Percentiles rank a stretch among this genome's conserved stretches.
Conservation (phyloP, 2,113 vertebrate genomes). For the Leptobrachium ailaonicum region DNA sequence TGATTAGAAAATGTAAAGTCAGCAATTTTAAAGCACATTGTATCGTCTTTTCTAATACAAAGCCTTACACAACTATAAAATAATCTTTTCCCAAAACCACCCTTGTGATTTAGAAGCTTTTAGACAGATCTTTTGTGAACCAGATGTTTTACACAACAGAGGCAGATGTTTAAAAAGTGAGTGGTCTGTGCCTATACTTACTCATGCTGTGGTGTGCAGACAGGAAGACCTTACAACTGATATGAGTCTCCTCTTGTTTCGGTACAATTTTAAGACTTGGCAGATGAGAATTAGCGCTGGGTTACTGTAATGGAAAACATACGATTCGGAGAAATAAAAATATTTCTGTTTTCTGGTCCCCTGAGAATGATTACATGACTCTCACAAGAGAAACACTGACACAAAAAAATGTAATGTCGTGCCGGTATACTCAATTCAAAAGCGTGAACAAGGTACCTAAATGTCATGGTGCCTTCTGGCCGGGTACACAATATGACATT, state of each 20-base stretch:
- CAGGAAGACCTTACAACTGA: constrained; percentile 61
- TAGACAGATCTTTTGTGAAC: constrained; percentile 66
- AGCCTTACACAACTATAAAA: background rate
- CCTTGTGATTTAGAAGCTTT: background rate
- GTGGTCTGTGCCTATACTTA: constrained; percentile 63
- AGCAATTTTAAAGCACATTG: background rate
- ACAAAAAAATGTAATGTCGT: too few relatives aligned
- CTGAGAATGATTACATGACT: constrained; percentile 10
- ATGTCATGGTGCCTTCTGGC: too few relatives aligned
- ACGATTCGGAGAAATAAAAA: constrained; percentile 24
- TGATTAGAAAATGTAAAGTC: too few relatives aligned
- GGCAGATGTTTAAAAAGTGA: constrained; percentile 68
- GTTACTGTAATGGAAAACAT: constrained; percentile 49
- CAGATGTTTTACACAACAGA: constrained; percentile 73
- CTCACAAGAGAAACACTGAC: background rate
- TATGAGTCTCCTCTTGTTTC: constrained; percentile 70
- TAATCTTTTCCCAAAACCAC: background rate
- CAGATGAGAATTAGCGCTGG: constrained; percentile 53
- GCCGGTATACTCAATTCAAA: too few relatives aligned
- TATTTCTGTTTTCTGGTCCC: constrained; percentile 22
- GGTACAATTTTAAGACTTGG: constrained; percentile 54
- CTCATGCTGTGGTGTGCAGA: constrained; percentile 54
- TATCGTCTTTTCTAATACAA: background rate
- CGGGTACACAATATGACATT: too few relatives aligned
- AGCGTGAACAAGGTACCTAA: too few relatives aligned